Evolutionary conservation across 2,888 invertebrate species (phyloP), one percentile per base, ranked within the genome.

Genomic region (Heliconius aoede): DNA sequence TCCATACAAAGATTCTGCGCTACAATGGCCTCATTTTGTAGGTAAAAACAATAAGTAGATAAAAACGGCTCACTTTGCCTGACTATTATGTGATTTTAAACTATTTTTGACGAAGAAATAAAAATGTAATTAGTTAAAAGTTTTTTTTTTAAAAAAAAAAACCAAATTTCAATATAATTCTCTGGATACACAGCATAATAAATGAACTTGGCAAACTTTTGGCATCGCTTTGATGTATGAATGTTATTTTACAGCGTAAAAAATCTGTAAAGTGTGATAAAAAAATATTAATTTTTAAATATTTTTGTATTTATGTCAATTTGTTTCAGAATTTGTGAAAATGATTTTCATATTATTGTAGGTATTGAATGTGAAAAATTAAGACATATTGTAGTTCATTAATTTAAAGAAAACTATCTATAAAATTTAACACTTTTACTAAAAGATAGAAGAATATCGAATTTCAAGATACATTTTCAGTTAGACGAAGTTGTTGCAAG

Each of bases 381-480:
- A 7, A 7, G 8, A 46, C 3, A 46, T 46, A 46, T 46, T 18
- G 18, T 18, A 46, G 18, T 46, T 46, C 18, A 46, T 46, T 0
- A 0, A 46, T 18, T 21, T 18, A 7, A 46, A 46, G 3, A 8
- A 0, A 21, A 55, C 18, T n/a, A 55, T 55, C 15, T n/a, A 55
- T 55, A 8, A 21, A 55, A 55, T 24, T 26, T 58, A 13, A 61
- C 46, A 18, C 28, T 28, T 64, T 64, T n/a, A 32, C 8, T 1
- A 65, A 64, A 32, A 21, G 24, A 24, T 65, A 65, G n/a, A 24
- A 36, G 64, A 36, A 65, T 65, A 65, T 65, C 36, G 24, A 36
- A 65, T 64, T 64, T 64, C 64, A 36, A 36, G 64, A 36, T 36
- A 64, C 32, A 24, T 36, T 65, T 65, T 64, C n/a, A 62, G 62